Base-by-base conservation (phyloP, 1,140 invertebrate genomes). In the Pemphigus obesinymphae region DNA sequence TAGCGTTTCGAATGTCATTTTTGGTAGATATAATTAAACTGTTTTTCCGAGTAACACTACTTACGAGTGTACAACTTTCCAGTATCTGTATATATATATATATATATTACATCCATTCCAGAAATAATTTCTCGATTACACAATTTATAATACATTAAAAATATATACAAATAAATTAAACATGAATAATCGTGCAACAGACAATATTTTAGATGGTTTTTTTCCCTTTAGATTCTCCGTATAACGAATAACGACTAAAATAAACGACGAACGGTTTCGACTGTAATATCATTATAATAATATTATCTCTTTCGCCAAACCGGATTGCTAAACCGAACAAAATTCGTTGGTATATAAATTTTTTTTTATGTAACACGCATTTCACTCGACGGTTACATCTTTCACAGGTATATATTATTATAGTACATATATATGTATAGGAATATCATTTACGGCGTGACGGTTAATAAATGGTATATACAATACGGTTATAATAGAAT, bases 291-390 rank as follows among this genome's bases (percentile, higher is more conserved):
- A 40, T 43, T 43, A 26, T 45, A n/a, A n/a, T n/a, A n/a, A n/a
- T n/a, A n/a, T 43, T 43, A 3, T 70, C 26, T 26, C n/a, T 26
- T 43, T 43, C 37, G n/a, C 66, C 37, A 26, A 70, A 70, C 66
- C 66, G 66, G 37, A 43, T 45, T 43, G 37, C n/a, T 13, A 26
- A n/a, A 70, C 66, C 13, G 37, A 43, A 43, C 40, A 23, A 70
- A 70, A 29, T 70, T 43, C 23, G 66, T 70, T 43, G 13, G 37
- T 26, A 6, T 53, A n/a, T n/a, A n/a, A 2, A 13, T 26, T 70
- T 43, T 70, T 43, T 43, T 70, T 70, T 70, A 43, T 45, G 40
- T 70, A 43, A 70, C 37, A 23, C n/a, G 23, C 66, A 66, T 66
- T 34, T 66, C 20, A 37, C 63, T 37, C 63, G 31, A 20, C 5